Evolutionary conservation across 2,888 invertebrate genomes (phyloP).

Genomic region (Hydropsyche betteni): DNA sequence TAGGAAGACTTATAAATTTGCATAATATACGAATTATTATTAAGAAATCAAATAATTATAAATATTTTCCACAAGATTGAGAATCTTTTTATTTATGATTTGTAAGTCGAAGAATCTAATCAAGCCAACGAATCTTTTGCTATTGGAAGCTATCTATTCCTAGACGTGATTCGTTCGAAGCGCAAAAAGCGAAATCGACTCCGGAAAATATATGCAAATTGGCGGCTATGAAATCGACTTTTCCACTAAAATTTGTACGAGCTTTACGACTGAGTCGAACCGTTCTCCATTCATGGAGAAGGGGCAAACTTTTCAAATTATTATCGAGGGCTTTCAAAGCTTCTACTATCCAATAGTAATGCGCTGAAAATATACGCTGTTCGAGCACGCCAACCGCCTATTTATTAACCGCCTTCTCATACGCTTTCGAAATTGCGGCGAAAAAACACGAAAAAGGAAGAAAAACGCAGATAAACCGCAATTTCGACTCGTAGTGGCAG

Average conservation of each 20-base stretch:
- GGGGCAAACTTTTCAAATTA: constrained; percentile 37
- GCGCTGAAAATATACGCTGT: constrained; percentile 22
- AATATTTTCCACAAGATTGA: no score
- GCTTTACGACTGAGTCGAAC: background rate
- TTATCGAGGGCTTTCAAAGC: constrained; percentile 35
- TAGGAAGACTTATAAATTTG: no score
- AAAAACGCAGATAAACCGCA: constrained; percentile 2
- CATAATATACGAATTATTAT: no score
- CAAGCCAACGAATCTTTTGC: no score
- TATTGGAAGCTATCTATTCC: no score
- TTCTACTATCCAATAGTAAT: constrained; percentile 16
- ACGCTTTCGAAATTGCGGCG: constrained; percentile 7
- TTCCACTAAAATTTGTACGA: constrained; percentile 30
- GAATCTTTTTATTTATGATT: no score
- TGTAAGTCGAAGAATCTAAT: no score
- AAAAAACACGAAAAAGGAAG: background rate
- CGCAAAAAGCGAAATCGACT: no score
- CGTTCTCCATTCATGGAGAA: constrained; percentile 13
- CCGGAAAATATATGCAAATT: constrained; percentile 36
- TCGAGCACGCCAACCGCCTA: constrained; percentile 32
- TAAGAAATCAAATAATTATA: no score
- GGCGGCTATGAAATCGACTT: constrained; percentile 14
- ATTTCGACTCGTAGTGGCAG: background rate
- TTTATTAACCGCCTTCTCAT: constrained; percentile 24
- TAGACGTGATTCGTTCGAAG: no score